A percentile compares a stretch with the other conserved stretches of the same genome.
phyloP scores from a whole-genome alignment of 2,113 vertebrate species.

The Larimichthys polyactis region DNA sequence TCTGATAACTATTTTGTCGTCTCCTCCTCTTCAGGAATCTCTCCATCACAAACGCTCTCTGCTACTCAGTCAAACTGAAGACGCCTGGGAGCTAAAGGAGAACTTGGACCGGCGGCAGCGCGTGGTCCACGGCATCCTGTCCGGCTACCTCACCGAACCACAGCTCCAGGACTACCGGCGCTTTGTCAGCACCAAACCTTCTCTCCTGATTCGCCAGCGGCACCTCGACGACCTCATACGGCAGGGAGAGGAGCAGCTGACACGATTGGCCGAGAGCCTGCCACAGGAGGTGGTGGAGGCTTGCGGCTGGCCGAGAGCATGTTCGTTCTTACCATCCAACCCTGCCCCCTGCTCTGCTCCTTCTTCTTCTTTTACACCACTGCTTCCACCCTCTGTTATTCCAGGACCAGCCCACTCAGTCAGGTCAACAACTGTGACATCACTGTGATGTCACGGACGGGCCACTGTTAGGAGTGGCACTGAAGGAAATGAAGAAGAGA shows the following conservation, averaged over 20 bases:
- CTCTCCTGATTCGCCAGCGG: conserved; percentile 92
- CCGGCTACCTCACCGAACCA: conserved; percentile 84
- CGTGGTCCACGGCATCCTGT: conserved; percentile 89
- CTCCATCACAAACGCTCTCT: conserved; percentile 90
- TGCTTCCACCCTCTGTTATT: neutral
- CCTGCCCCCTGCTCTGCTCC: neutral
- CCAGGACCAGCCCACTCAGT: conserved; percentile 64
- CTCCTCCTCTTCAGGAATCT: conserved; percentile 82
- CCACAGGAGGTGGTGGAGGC: conserved; percentile 71
- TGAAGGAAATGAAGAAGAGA: conserved; percentile 6
- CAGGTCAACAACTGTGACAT: conserved; percentile 82
- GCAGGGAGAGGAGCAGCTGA: conserved; percentile 91
- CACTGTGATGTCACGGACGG: conserved; percentile 58
- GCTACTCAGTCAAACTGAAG: conserved; percentile 92
- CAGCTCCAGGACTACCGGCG: conserved; percentile 91
- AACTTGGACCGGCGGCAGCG: conserved; percentile 94
- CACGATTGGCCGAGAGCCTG: conserved; percentile 88
- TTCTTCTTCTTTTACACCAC: conserved; percentile 38
- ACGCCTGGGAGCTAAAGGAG: conserved; percentile 95
- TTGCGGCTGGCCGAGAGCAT: conserved; percentile 18
- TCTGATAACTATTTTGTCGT: neutral
- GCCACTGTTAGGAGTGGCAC: neutral
- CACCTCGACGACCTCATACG: conserved; percentile 94
- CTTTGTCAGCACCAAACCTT: conserved; percentile 92
- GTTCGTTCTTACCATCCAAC: neutral